Evolutionary conservation across 2,113 vertebrate genomes (phyloP).

Genomic region (Tragelaphus imberbis): DNA sequence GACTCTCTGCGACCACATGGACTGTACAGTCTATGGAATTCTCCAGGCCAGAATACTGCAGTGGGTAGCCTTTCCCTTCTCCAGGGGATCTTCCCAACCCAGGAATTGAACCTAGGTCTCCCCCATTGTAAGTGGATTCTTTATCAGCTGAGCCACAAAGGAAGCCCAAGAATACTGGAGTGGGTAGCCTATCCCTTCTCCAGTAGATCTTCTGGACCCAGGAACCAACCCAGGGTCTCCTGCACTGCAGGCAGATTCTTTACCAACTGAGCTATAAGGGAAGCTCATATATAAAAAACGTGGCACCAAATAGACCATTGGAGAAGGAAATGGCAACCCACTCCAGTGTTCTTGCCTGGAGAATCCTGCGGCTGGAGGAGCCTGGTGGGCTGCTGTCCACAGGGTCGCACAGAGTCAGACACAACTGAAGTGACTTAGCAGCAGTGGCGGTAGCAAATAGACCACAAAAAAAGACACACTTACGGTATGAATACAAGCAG

Average conservation of each 20-base stretch:
- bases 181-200: neutral
- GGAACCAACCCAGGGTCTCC: neutral
- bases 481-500: neutral
- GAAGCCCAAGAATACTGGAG: neutral
- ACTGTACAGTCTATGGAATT: neutral
- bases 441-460: neutral
- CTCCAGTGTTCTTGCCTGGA: neutral
- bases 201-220: neutral
- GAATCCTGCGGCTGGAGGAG: neutral
- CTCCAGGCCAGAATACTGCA: neutral
- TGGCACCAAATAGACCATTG: neutral
- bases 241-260: neutral
- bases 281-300: neutral
- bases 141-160: neutral
- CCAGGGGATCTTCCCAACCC: neutral
- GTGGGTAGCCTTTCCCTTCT: neutral
- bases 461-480: neutral
- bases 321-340: neutral
- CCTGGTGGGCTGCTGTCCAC: neutral
- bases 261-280: neutral
- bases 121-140: neutral
- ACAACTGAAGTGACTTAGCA: neutral
- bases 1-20: neutral
- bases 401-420: fast-evolving
- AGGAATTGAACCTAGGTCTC: neutral